phyloP scores from a whole-genome alignment of 1,140 invertebrate genomes.

The Platyscapa corneri region DNA sequence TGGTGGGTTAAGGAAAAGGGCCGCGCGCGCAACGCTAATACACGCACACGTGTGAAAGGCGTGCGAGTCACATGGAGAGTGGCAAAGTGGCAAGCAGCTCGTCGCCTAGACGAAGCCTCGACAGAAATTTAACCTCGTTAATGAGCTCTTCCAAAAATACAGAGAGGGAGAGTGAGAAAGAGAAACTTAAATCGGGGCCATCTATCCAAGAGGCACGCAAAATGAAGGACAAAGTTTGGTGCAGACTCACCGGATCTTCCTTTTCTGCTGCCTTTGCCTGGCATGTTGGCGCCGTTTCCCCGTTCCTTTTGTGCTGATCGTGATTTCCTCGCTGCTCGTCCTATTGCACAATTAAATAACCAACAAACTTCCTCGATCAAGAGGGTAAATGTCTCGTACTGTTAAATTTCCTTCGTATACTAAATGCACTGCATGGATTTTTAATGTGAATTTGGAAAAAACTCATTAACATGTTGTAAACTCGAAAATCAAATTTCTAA shows the following conservation, averaged over 20 bases:
- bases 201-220: too few species aligned
- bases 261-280: constrained; percentile 69
- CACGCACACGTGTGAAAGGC: constrained; percentile 50
- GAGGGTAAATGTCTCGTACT: constrained; percentile 74
- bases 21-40: not conserved
- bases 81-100: not conserved
- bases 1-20: too few species aligned
- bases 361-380: constrained; percentile 66
- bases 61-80: constrained; percentile 63
- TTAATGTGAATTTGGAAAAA: constrained; percentile 64
- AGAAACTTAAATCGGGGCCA: too few species aligned
- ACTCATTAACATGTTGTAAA: constrained; percentile 73
- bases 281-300: constrained; percentile 60
- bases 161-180: too few species aligned
- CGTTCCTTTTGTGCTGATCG: not conserved
- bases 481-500: constrained; percentile 26
- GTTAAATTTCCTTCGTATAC: constrained; percentile 72
- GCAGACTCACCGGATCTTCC: constrained; percentile 69
- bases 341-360: constrained; percentile 10
- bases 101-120: too few species aligned
- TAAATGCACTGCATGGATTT: constrained; percentile 71
- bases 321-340: too few species aligned
- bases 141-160: too few species aligned
- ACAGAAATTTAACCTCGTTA: too few species aligned
- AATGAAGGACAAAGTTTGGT: too few species aligned